Evolutionary conservation across 53 echinoderm and acorn worm species (phyloP), one percentile per base, ranked within the genome.

Genomic region (Echinarachnius parma): DNA sequence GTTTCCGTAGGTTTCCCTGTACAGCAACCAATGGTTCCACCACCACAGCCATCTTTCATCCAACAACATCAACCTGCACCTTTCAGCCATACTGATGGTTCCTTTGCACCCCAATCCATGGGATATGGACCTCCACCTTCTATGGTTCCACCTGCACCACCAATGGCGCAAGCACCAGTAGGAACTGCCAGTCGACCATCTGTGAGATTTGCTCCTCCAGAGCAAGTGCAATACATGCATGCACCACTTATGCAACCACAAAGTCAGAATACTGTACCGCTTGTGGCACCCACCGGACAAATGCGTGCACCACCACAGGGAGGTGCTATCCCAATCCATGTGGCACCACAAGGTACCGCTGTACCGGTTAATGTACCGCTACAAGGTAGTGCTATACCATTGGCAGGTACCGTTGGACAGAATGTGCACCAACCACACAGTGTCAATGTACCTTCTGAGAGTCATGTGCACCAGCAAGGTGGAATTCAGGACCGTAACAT

Each of bases 341-440:
- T 14, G 13, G 13, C 13, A 42, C 13, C 13, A 7, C 42, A 15
- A 20, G 15, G 63, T 25, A 63, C 44, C 63, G 13, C 20, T 8
- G 59, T 31, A 59, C 21, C 31, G 2, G 19, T 3, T 15, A 33
- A 24, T 5, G 53, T 34, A 69, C 53, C 70, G 15, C 36, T 53
- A 22, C 46, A 46, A 66, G 23, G 26, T 15, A 28, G 20, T 66
- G 20, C 28, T 48, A 23, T 66, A 13, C 26, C 27, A 11, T 53
- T 34, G 35, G 70, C 9, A 69, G 70, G 53, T 50, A 35, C 36
- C 53, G 35, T 31, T 34, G 24, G 25, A n/a, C 53, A 34, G 16
- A 4, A 16, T n/a, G 23, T 29, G 34, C 34, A 35, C 23, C 53
- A 50, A 2, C 34, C 21, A 50, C 53, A 53, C 4, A 5, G 10